A percentile compares a stretch with the other conserved stretches of the same genome.
phyloP scores from a whole-genome alignment of 53 echinoderm and acorn worm genomes.

The Antedon mediterranea region DNA sequence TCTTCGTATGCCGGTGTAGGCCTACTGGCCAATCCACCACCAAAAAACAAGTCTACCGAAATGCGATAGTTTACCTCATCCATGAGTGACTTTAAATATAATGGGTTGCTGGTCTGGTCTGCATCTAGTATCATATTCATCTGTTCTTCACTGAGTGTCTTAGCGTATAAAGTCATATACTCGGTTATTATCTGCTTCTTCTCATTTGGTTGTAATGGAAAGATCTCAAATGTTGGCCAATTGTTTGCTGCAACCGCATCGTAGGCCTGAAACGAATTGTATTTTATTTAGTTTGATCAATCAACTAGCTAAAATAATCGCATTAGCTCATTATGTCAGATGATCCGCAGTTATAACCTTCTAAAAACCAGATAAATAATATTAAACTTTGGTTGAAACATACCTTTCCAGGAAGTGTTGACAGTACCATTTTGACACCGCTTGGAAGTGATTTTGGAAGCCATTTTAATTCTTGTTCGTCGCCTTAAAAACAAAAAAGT shows the following conservation, averaged over 20 bases:
- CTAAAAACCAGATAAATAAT: not conserved
- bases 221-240: conserved; percentile 57
- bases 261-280: conserved; percentile 20
- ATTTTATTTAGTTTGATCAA: too few relatives aligned
- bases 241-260: conserved; percentile 45
- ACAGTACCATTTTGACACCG: conserved; percentile 54
- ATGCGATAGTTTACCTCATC: conserved; percentile 41
- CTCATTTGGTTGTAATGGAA: conserved; percentile 39
- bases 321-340: too few relatives aligned
- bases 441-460: conserved; percentile 36
- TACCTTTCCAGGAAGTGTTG: conserved; percentile 69
- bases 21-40: too few relatives aligned
- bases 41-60: too few relatives aligned
- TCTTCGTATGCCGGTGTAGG: too few relatives aligned
- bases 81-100: conserved; percentile 69
- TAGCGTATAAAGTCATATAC: conserved; percentile 71
- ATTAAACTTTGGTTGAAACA: not conserved
- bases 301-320: too few relatives aligned
- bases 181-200: conserved; percentile 57
- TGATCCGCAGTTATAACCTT: too few relatives aligned
- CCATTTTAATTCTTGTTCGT: conserved; percentile 78
- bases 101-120: conserved; percentile 65
- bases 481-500: conserved; percentile 30
- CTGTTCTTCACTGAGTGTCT: conserved; percentile 68
- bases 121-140: conserved; percentile 48